A percentile compares a stretch with the other conserved stretches of the same genome.
Conservation (phyloP, 2,888 invertebrate species). For the Lordiphosa andalusiaca region DNA sequence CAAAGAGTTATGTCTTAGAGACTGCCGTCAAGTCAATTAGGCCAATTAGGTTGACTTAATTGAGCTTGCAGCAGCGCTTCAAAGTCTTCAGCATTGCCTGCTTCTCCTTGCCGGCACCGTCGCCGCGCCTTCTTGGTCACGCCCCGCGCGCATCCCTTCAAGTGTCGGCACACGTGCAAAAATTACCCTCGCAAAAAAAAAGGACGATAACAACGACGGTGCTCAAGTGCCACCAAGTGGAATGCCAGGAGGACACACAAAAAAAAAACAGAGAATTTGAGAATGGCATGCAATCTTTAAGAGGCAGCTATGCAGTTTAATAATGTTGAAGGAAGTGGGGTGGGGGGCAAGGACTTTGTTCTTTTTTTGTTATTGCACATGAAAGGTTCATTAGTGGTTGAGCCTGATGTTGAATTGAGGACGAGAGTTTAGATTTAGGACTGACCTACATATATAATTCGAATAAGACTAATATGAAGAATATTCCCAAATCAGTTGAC, state of each 20-base stretch:
- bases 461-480: too few species aligned
- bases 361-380: too few species aligned
- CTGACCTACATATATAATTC: too few species aligned
- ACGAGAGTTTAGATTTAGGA: too few species aligned
- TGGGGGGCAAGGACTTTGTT: neutral
- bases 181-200: conserved; percentile 45
- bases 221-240: conserved; percentile 62
- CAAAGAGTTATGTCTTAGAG: conserved; percentile 25
- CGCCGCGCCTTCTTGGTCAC: neutral
- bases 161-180: conserved; percentile 65
- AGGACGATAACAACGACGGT: conserved; percentile 33
- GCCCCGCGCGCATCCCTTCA: conserved; percentile 15
- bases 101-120: conserved; percentile 1
- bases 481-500: too few species aligned
- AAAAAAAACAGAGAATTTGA: conserved; percentile 27
- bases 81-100: conserved; percentile 44
- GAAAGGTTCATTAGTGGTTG: too few species aligned
- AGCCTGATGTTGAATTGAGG: too few species aligned
- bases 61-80: conserved; percentile 57
- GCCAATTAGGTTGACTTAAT: conserved; percentile 69
- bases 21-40: conserved; percentile 64
- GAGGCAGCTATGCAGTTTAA: conserved; percentile 37
- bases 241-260: conserved; percentile 47
- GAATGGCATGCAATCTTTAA: conserved; percentile 35
- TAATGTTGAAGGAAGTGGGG: conserved; percentile 9